Conservation (phyloP, 2,113 vertebrate genomes). For the Pardalotus punctatus region DNA sequence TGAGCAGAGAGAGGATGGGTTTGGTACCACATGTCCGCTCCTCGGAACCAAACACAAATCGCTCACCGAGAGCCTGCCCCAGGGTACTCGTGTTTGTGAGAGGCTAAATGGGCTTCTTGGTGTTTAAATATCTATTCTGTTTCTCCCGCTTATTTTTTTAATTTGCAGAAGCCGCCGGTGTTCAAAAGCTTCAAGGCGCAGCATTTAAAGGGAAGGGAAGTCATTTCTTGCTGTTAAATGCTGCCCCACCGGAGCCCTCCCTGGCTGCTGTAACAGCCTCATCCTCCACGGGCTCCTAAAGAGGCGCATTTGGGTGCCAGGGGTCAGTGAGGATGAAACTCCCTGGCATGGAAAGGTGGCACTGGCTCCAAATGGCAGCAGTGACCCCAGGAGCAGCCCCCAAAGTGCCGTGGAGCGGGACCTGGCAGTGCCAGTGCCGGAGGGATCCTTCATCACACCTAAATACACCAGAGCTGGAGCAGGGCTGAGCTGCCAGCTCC, state of each 20-base stretch:
- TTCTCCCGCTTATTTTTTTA: not conserved
- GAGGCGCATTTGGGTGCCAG: rapidly evolving
- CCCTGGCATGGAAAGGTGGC: not conserved
- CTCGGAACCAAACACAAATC: not conserved
- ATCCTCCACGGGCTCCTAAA: not conserved
- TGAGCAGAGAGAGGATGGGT: not conserved
- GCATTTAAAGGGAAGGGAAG: not conserved
- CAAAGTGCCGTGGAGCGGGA: rapidly evolving
- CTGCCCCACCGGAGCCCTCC: not conserved
- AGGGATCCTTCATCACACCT: not conserved
- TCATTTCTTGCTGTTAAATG: not conserved
- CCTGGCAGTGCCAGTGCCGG: not conserved
- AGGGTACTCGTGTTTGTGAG: not conserved
- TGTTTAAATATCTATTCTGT: not conserved
- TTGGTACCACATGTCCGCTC: not conserved
- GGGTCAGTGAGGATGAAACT: not conserved
- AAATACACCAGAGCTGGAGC: rapidly evolving
- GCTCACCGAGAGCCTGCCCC: not conserved
- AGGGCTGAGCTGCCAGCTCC: not conserved
- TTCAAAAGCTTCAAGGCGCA: not conserved
- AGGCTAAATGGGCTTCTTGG: not conserved
- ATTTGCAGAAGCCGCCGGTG: not conserved
- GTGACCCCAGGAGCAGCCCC: not conserved
- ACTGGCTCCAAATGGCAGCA: not conserved
- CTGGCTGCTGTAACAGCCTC: not conserved